A percentile compares a stretch with the other conserved stretches of the same genome.
These are phyloP conservation scores for Pipra filicauda DNA, from an alignment of 2,113 vertebrate species.

Conservation along the genomic window DNA sequence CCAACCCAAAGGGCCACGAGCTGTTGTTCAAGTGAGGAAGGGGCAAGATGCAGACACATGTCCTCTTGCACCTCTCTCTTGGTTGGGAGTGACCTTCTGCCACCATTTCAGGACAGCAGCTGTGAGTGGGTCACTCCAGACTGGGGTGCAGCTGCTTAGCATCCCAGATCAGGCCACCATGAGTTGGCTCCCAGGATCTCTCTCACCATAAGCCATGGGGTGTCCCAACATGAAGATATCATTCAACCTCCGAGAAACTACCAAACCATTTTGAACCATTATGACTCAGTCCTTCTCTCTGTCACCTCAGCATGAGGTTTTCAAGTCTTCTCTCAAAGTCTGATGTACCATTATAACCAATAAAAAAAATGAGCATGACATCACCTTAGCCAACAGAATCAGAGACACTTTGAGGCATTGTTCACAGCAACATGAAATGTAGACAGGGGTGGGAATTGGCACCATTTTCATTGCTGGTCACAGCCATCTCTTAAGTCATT, in stretches of 20 bases:
- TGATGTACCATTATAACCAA: background rate
- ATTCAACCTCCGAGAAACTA: background rate
- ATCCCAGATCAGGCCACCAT: background rate
- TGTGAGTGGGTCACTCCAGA: background rate
- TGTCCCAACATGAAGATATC: background rate
- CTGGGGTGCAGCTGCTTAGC: background rate
- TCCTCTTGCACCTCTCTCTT: background rate
- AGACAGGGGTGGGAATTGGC: background rate
- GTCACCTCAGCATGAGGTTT: background rate
- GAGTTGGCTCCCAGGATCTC: background rate
- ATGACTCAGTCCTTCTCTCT: background rate
- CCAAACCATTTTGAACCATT: background rate
- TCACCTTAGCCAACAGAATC: background rate
- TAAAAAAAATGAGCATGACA: background rate
- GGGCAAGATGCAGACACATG: fast-evolving
- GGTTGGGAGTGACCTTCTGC: background rate
- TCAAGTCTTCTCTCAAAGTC: background rate
- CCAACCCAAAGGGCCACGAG: background rate
- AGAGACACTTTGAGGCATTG: background rate
- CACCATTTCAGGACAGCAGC: background rate
- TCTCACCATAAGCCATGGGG: background rate
- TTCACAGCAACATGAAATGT: constrained; percentile 26
- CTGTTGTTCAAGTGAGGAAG: background rate
- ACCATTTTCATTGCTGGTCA: constrained; percentile 10
- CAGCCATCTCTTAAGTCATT: constrained; percentile 37